These are phyloP conservation scores for Scelioninae gen. 2 DNA, from an alignment of 2,888 invertebrate species.

Conservation along the genomic window DNA sequence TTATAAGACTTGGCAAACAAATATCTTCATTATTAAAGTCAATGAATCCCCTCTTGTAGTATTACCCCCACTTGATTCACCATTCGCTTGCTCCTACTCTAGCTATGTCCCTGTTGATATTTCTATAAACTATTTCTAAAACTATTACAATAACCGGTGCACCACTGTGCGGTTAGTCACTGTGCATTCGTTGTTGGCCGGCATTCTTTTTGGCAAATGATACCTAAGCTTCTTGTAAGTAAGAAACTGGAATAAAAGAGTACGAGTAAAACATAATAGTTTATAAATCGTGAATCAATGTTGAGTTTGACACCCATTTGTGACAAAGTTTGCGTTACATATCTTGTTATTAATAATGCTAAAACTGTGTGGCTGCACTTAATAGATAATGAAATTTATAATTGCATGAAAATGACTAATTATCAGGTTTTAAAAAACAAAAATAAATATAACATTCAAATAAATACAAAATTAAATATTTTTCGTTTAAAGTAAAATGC, in stretches of 20 bases:
- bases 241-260: slow-evolving; percentile 4
- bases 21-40: slow-evolving; percentile 43
- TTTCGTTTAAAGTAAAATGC: no score
- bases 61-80: slow-evolving; percentile 47
- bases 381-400: no score
- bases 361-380: no score
- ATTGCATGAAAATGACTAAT: no score
- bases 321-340: no score
- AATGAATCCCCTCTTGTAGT: slow-evolving; percentile 34
- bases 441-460: no score
- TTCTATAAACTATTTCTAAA: slow-evolving; percentile 70
- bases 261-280: slow-evolving; percentile 16
- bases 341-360: no score
- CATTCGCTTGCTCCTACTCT: slow-evolving; percentile 59
- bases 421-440: no score
- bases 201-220: slow-evolving; percentile 70
- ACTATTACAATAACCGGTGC: slow-evolving; percentile 69
- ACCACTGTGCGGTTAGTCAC: slow-evolving; percentile 50
- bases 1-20: slow-evolving; percentile 40
- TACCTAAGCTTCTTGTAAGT: slow-evolving; percentile 26
- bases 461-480: no score
- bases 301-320: slow-evolving; percentile 4
- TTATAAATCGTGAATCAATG: slow-evolving; percentile 2
- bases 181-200: slow-evolving; percentile 70
- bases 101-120: slow-evolving; percentile 63